Percentiles rank a stretch among this genome's conserved stretches.
These are phyloP conservation scores for Phaenicophaeus curvirostris DNA, from an alignment of 2,797 vertebrate genomes.

Conservation along the genomic window DNA sequence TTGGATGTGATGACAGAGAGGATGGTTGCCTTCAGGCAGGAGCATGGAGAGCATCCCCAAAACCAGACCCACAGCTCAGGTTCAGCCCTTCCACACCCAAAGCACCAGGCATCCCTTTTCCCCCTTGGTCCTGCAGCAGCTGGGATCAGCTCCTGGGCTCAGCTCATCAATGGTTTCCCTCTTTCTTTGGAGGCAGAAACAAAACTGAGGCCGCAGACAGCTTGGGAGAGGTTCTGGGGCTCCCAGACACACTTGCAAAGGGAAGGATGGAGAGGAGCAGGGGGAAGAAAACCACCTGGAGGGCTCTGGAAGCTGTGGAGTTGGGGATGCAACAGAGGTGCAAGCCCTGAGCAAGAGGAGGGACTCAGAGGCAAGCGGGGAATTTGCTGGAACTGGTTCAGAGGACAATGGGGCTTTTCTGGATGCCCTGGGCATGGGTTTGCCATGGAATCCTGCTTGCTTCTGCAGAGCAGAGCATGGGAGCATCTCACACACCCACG, in stretches of 20 bases:
- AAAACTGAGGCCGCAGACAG: background rate
- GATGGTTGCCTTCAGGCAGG: background rate
- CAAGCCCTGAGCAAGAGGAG: background rate
- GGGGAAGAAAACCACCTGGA: too few relatives aligned
- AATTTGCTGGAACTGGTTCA: background rate
- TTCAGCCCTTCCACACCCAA: background rate
- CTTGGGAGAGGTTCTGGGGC: background rate
- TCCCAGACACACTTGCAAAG: background rate
- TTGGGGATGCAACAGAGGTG: background rate
- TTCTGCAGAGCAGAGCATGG: rapidly evolving
- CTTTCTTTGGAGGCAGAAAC: background rate
- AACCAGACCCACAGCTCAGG: rapidly evolving
- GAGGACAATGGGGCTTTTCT: background rate
- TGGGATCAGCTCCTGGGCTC: background rate
- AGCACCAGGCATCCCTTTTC: background rate
- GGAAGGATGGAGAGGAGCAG: background rate
- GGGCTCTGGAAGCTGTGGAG: background rate
- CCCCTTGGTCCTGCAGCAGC: background rate
- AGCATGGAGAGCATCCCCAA: rapidly evolving
- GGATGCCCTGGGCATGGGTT: background rate
- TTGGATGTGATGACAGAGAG: rapidly evolving
- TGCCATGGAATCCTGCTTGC: background rate
- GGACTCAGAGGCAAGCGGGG: rapidly evolving
- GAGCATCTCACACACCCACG: too few relatives aligned
- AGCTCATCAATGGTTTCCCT: background rate